Conservation (phyloP, 2,797 vertebrate species). For the Buceros bicornis region DNA sequence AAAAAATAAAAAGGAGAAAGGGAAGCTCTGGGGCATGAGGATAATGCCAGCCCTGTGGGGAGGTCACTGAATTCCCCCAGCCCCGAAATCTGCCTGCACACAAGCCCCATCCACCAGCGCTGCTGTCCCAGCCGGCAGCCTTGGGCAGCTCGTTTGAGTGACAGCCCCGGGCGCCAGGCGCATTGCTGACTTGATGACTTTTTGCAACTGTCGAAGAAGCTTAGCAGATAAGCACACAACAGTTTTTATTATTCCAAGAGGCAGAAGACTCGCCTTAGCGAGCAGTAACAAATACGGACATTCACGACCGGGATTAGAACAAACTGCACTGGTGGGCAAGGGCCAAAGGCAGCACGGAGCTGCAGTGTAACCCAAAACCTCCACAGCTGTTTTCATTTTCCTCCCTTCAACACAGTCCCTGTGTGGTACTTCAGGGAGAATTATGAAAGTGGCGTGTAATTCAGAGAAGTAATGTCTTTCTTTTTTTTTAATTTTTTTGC, state of each 20-base stretch:
- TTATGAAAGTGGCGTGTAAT: slow-evolving; percentile 81
- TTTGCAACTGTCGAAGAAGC: slow-evolving; percentile 66
- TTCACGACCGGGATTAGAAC: slow-evolving; percentile 81
- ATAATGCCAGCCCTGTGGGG: rapidly evolving
- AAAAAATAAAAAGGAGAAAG: neutral
- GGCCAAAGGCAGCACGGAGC: slow-evolving; percentile 79
- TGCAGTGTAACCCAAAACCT: slow-evolving; percentile 84
- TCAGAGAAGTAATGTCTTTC: slow-evolving; percentile 79
- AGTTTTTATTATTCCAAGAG: slow-evolving; percentile 74
- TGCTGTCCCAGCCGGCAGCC: neutral
- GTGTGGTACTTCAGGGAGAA: slow-evolving; percentile 82
- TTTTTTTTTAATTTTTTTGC: neutral
- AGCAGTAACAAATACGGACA: slow-evolving; percentile 78
- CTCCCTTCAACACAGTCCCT: slow-evolving; percentile 80
- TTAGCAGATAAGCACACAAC: slow-evolving; percentile 73
- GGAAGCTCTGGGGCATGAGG: neutral
- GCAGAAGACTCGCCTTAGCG: slow-evolving; percentile 71
- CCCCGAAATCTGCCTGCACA: neutral
- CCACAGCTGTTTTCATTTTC: slow-evolving; percentile 88
- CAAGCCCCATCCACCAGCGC: neutral
- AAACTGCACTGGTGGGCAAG: slow-evolving; percentile 82
- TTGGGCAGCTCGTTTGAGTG: neutral
- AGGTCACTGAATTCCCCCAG: neutral
- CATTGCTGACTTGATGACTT: slow-evolving; percentile 45
- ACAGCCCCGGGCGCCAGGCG: neutral